Percentiles rank a stretch among this genome's conserved stretches.
These are phyloP conservation scores for Bactericera cockerelli DNA, from an alignment of 1,140 invertebrate species.

Conservation along the genomic window DNA sequence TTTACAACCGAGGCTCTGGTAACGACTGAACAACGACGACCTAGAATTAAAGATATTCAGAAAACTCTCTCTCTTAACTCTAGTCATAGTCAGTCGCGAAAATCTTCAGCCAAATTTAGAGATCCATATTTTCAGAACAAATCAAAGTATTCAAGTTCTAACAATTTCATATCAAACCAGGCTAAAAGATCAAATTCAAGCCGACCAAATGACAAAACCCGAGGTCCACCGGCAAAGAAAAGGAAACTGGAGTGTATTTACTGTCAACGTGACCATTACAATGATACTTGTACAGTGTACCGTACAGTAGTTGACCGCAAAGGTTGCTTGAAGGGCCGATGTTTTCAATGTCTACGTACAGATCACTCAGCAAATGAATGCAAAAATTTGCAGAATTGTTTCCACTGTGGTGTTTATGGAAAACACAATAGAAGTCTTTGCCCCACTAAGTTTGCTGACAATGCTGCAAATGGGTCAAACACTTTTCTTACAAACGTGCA, in stretches of 20 bases:
- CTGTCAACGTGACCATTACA: not conserved
- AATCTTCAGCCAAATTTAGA: not conserved
- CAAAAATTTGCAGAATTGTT: not conserved
- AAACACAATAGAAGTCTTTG: not conserved
- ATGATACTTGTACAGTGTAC: not conserved
- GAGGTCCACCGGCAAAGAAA: not conserved
- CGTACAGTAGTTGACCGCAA: not conserved
- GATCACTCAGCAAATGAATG: not conserved
- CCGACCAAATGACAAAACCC: not conserved
- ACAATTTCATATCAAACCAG: not conserved
- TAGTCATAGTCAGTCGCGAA: not conserved
- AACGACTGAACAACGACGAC: not conserved
- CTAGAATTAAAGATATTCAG: not conserved
- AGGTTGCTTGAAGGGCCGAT: not conserved
- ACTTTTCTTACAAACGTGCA: not conserved
- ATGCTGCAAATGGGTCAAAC: not conserved
- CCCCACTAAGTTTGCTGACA: not conserved
- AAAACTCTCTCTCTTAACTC: not conserved
- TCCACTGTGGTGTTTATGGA: not conserved
- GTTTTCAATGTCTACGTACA: not conserved
- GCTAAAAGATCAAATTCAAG: not conserved
- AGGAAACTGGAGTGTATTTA: not conserved
- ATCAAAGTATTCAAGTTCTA: too few species aligned
- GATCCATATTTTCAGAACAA: not conserved
- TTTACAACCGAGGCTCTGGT: not conserved